Percentiles rank a stretch among this genome's conserved stretches.
phyloP scores from a whole-genome alignment of 2,888 invertebrate species.

The Calameuta pallipes region DNA sequence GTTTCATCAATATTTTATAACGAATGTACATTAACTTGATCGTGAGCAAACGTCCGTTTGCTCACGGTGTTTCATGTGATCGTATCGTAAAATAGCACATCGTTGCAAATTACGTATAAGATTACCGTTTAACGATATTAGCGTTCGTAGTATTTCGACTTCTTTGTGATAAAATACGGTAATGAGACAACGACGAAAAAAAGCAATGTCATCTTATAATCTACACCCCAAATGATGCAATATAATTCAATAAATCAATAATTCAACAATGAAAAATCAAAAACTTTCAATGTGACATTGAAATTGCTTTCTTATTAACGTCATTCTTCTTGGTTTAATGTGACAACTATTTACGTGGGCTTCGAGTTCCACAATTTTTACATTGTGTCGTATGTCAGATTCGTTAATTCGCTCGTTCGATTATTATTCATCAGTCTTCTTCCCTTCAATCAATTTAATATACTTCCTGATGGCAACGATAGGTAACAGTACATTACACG shows the following conservation, averaged over 20 bases:
- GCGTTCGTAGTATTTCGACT: background rate
- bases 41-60: conserved; percentile 5
- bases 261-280: background rate
- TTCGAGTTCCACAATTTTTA: background rate
- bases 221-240: background rate
- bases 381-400: background rate
- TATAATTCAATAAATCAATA: background rate
- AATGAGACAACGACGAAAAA: background rate
- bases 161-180: background rate
- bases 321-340: background rate
- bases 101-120: background rate
- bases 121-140: background rate
- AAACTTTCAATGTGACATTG: conserved; percentile 9
- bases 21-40: conserved; percentile 25
- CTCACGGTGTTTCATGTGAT: conserved; percentile 7
- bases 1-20: conserved; percentile 27
- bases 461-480: background rate
- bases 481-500: background rate
- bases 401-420: conserved; percentile 1
- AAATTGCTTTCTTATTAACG: background rate
- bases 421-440: conserved; percentile 49
- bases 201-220: background rate
- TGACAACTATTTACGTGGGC: background rate
- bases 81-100: conserved; percentile 10
- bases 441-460: conserved; percentile 1